phyloP scores from a whole-genome alignment of 2,888 invertebrate genomes.

The Nyleta sp. region DNA sequence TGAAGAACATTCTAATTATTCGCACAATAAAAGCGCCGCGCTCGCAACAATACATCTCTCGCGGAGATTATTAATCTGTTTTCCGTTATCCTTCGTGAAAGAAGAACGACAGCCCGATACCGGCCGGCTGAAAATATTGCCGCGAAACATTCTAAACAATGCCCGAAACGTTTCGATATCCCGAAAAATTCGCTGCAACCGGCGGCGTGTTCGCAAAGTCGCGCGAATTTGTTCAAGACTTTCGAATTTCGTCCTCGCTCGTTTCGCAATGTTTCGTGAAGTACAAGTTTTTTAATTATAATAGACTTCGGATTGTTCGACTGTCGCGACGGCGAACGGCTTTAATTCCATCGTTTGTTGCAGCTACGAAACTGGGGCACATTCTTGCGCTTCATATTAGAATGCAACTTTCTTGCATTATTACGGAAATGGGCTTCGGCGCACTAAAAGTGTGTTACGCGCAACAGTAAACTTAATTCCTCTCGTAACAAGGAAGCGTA shows the following conservation, averaged over 20 bases:
- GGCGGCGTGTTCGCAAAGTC: too few species aligned
- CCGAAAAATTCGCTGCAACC: too few species aligned
- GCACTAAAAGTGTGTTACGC: too few species aligned
- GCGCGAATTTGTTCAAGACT: too few species aligned
- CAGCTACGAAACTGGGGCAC: slow-evolving; percentile 16
- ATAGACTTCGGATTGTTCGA: neutral
- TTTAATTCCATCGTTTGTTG: slow-evolving; percentile 27
- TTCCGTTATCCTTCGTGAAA: slow-evolving; percentile 43
- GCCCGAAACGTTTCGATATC: slow-evolving; percentile 36
- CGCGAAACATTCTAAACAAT: slow-evolving; percentile 33
- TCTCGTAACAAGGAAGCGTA: slow-evolving; percentile 7
- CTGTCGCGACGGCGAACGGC: neutral
- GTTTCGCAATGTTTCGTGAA: too few species aligned
- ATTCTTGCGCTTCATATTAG: slow-evolving; percentile 23
- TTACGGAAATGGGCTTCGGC: slow-evolving; percentile 26
- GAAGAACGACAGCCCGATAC: slow-evolving; percentile 39
- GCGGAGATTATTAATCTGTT: slow-evolving; percentile 43
- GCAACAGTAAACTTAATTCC: slow-evolving; percentile 11
- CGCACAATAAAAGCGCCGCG: slow-evolving; percentile 3
- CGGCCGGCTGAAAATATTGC: slow-evolving; percentile 33
- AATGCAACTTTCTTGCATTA: slow-evolving; percentile 25
- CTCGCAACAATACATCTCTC: slow-evolving; percentile 11
- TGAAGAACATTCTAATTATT: slow-evolving; percentile 11
- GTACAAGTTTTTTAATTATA: too few species aligned
- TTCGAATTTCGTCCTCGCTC: too few species aligned